A percentile compares a stretch with the other conserved stretches of the same genome.
Conservation (phyloP, 2,113 vertebrate genomes). For the Ahaetulla prasina region DNA sequence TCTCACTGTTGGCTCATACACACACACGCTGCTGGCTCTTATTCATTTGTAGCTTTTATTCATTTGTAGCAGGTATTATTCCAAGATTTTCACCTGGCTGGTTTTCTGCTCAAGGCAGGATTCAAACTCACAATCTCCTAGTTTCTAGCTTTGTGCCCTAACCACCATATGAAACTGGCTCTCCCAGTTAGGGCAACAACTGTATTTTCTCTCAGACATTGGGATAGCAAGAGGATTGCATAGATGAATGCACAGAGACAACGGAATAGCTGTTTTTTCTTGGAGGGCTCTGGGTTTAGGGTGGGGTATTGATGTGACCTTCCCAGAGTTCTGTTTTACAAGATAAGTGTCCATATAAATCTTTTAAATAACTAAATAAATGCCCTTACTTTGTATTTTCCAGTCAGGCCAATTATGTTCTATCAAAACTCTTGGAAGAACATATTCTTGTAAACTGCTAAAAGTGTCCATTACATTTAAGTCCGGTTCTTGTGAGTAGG, state of each 20-base stretch:
- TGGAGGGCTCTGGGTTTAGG: not conserved
- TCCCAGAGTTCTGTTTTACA: not conserved
- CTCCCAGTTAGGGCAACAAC: not conserved
- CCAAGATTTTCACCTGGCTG: not conserved
- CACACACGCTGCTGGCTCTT: not conserved
- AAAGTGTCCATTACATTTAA: constrained; percentile 58
- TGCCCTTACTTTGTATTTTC: constrained; percentile 49
- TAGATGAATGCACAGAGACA: not conserved
- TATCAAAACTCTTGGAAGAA: constrained; percentile 40
- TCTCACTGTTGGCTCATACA: no score
- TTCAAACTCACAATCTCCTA: not conserved
- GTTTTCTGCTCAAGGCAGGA: not conserved
- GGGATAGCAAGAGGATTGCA: not conserved
- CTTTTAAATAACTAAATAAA: not conserved
- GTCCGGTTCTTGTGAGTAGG: constrained; percentile 52
- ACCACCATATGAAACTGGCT: not conserved
- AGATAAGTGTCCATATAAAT: not conserved
- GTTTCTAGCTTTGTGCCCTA: not conserved
- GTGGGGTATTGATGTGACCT: not conserved
- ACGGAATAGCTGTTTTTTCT: not conserved
- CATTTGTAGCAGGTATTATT: not conserved
- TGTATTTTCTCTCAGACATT: not conserved
- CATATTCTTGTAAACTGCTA: constrained; percentile 53
- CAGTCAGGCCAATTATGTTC: constrained; percentile 60
- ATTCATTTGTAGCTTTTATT: not conserved